Percentiles rank a stretch among this genome's conserved stretches.
Conservation (phyloP, 2,797 vertebrate species). For the Falco peregrinus region DNA sequence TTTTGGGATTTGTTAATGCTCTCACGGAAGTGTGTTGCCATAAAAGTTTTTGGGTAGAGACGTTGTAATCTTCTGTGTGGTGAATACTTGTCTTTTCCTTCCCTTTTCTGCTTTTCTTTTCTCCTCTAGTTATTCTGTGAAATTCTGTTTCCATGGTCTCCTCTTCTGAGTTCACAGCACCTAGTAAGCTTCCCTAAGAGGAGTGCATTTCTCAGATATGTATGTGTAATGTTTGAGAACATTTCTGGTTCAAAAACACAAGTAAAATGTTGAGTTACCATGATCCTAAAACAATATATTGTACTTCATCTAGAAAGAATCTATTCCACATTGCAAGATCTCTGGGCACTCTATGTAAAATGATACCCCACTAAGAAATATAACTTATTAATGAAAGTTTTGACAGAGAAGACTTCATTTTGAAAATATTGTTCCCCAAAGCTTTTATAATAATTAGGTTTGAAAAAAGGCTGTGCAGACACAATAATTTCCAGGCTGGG, state of each 20-base stretch:
- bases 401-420: constrained; percentile 72
- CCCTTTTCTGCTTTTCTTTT: background rate
- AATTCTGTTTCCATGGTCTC: background rate
- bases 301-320: constrained; percentile 40
- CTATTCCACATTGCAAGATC: constrained; percentile 15
- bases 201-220: background rate
- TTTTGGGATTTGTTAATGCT: background rate
- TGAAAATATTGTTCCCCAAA: constrained; percentile 54
- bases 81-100: background rate
- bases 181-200: background rate
- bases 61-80: background rate
- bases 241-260: background rate
- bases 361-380: constrained; percentile 5
- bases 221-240: background rate
- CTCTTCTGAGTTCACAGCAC: background rate
- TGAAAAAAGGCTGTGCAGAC: constrained; percentile 45
- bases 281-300: background rate
- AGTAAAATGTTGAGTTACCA: constrained; percentile 1
- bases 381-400: constrained; percentile 60
- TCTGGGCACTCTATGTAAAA: constrained; percentile 37
- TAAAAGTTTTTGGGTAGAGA: background rate
- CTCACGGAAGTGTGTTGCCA: background rate
- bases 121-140: background rate
- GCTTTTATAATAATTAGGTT: constrained; percentile 62
- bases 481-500: constrained; percentile 60